Base-by-base conservation (phyloP, 2,113 vertebrate species). In the Austrofundulus limnaeus region DNA sequence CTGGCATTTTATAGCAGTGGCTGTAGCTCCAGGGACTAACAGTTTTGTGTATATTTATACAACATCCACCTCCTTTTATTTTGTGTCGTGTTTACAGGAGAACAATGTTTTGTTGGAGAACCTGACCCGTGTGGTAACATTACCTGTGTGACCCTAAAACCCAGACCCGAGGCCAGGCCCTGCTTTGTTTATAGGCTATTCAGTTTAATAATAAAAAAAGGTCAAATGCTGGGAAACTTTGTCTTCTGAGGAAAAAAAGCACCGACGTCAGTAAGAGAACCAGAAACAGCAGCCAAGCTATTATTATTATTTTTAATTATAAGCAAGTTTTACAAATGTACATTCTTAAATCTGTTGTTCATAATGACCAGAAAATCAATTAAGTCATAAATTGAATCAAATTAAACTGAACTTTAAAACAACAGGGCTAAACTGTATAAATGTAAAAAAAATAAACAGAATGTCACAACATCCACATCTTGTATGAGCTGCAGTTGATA, bases 121-220 rank as follows among this genome's bases (percentile, higher is more conserved):
- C 70, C 13, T 72, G 77, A 88, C 78, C 75, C 53, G 21, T 55
- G 53, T 21, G 31, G 83, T 63, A 81, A 87, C 67, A 66, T 2
- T 39, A 85, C 64, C 61, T 43, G 2, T 78, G 61, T 82, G 72
- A 79, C 71, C 80, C 72, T 59, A 20, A 65, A 62, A 70, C 64
- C 19, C 24, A 48, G 51, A 57, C 38, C 16, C 6, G 34, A 52
- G 25, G 24, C 34, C 15, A 38, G 42, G 43, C 47, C 46, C 38
- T 12, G 46, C 48, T 73, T 60, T 70, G 56, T 65, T 71, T 50
- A 6, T 38, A 25, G 54, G 19, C n/a, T 39, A 19, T 63, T 65
- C 55, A 28, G 46, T 68, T 47, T 37, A 15, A 65, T 51, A 66
- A 56, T 62, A 79, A 34, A 34, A 34, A 5, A 34, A 34, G 45